phyloP scores from a whole-genome alignment of 1,140 invertebrate genomes.

The Drosophila tsacasi region DNA sequence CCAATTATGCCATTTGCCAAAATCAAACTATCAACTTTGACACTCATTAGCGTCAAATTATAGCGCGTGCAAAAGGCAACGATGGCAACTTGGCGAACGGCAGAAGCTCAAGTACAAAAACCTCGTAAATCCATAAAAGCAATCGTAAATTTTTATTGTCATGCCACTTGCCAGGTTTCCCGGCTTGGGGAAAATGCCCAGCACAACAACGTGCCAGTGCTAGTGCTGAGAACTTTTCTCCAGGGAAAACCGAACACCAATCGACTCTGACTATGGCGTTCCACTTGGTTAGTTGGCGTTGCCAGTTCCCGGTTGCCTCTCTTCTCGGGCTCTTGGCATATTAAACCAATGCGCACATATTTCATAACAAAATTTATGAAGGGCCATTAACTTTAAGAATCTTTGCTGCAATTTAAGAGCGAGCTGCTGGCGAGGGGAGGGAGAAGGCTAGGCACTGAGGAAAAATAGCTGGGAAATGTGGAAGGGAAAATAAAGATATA shows the following conservation, averaged over 20 bases:
- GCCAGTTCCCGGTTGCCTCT: slow-evolving; percentile 10
- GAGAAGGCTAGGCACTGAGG: neutral
- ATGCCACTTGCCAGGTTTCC: slow-evolving; percentile 69
- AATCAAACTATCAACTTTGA: slow-evolving; percentile 80
- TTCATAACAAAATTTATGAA: slow-evolving; percentile 84
- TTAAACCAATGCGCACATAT: slow-evolving; percentile 78
- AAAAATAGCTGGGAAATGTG: neutral
- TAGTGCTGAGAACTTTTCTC: slow-evolving; percentile 78
- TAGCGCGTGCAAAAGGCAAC: slow-evolving; percentile 47
- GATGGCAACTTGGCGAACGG: slow-evolving; percentile 7
- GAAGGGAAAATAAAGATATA: too few species aligned
- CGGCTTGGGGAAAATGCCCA: slow-evolving; percentile 10
- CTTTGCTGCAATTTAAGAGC: slow-evolving; percentile 75
- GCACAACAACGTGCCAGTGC: slow-evolving; percentile 40
- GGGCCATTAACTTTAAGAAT: slow-evolving; percentile 83
- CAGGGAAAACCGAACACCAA: slow-evolving; percentile 67
- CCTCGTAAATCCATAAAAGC: slow-evolving; percentile 83
- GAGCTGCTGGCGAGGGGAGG: slow-evolving; percentile 1
- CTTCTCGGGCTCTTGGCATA: slow-evolving; percentile 55
- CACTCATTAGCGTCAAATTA: slow-evolving; percentile 82
- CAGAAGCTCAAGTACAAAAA: slow-evolving; percentile 55
- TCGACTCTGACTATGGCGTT: slow-evolving; percentile 36
- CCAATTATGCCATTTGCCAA: slow-evolving; percentile 73
- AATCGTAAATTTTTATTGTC: slow-evolving; percentile 83
- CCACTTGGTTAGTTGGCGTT: slow-evolving; percentile 48